Percentiles rank a stretch among this genome's conserved stretches.
phyloP scores from a whole-genome alignment of 2,797 vertebrate genomes.

The Botia almorhae region DNA sequence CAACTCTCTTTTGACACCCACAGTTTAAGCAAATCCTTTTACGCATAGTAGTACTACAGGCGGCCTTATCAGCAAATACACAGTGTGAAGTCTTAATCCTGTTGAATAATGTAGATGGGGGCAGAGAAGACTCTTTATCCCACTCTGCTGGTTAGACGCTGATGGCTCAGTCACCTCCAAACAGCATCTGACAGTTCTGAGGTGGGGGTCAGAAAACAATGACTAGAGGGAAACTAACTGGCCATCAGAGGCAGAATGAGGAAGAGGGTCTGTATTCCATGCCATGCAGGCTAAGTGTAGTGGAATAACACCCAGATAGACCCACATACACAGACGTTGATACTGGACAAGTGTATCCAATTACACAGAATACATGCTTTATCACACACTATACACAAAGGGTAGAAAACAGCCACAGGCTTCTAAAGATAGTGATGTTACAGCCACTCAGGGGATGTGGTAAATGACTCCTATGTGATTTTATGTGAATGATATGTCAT shows the following conservation, averaged over 20 bases:
- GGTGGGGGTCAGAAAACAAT: constrained; percentile 53
- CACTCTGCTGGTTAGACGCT: constrained; percentile 30
- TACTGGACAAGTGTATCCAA: constrained; percentile 18
- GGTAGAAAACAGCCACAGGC: constrained; percentile 1
- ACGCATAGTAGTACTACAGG: constrained; percentile 28
- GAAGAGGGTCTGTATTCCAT: not conserved
- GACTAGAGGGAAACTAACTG: constrained; percentile 19
- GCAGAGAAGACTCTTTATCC: constrained; percentile 1
- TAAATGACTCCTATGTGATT: not conserved
- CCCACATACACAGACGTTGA: constrained; percentile 21
- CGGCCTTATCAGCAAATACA: constrained; percentile 45
- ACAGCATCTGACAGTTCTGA: constrained; percentile 42
- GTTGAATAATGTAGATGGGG: constrained; percentile 45
- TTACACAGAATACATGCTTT: constrained; percentile 26
- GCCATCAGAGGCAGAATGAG: not conserved
- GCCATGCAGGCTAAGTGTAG: constrained; percentile 13
- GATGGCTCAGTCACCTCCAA: constrained; percentile 64
- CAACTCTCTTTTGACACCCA: constrained; percentile 40
- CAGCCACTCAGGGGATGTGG: not conserved
- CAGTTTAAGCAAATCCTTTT: constrained; percentile 51
- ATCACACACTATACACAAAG: not conserved
- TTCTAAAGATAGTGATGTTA: not conserved
- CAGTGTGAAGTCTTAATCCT: constrained; percentile 51
- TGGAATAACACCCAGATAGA: constrained; percentile 54
- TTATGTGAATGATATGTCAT: not conserved